phyloP scores from a whole-genome alignment of 2,888 invertebrate species.

The Heteromyza rotundicornis region DNA sequence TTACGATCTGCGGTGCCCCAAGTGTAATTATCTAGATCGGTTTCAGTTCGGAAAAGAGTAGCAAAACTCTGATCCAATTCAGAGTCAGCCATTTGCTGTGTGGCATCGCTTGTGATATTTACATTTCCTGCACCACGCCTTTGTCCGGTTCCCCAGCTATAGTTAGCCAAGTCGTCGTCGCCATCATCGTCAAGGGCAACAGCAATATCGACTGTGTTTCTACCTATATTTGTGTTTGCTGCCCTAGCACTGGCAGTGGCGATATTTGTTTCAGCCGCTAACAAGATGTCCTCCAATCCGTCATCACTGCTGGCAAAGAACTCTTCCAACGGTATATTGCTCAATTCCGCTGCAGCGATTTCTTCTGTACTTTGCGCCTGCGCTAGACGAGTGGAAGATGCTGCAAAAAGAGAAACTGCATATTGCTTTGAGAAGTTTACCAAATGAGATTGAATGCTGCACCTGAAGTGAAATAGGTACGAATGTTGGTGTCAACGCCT shows the following conservation, averaged over 20 bases:
- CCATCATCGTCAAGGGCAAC: slow-evolving; percentile 48
- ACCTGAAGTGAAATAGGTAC: slow-evolving; percentile 37
- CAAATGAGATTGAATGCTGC: slow-evolving; percentile 11
- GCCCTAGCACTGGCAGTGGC: neutral
- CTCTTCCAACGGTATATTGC: slow-evolving; percentile 32
- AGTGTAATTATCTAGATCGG: slow-evolving; percentile 14
- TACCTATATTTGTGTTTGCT: neutral
- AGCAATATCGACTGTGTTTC: slow-evolving; percentile 39
- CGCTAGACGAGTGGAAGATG: too few species aligned
- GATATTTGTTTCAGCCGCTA: slow-evolving; percentile 26
- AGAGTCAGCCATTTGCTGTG: neutral
- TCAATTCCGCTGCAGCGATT: slow-evolving; percentile 10
- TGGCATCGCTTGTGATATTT: slow-evolving; percentile 14
- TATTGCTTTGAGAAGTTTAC: neutral
- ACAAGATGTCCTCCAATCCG: slow-evolving; percentile 48
- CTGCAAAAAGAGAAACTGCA: too few species aligned
- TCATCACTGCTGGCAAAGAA: slow-evolving; percentile 56
- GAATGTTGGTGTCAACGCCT: slow-evolving; percentile 25
- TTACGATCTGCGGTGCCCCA: slow-evolving; percentile 33
- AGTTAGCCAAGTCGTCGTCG: slow-evolving; percentile 43
- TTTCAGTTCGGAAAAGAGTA: slow-evolving; percentile 16
- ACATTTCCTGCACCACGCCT: neutral
- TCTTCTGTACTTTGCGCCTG: neutral
- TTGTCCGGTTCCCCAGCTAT: slow-evolving; percentile 36
- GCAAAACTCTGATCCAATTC: slow-evolving; percentile 17